A percentile compares a stretch with the other conserved stretches of the same genome.
These are phyloP conservation scores for Lottia gigantea DNA, from an alignment of 2,888 invertebrate species.

Conservation along the genomic window DNA sequence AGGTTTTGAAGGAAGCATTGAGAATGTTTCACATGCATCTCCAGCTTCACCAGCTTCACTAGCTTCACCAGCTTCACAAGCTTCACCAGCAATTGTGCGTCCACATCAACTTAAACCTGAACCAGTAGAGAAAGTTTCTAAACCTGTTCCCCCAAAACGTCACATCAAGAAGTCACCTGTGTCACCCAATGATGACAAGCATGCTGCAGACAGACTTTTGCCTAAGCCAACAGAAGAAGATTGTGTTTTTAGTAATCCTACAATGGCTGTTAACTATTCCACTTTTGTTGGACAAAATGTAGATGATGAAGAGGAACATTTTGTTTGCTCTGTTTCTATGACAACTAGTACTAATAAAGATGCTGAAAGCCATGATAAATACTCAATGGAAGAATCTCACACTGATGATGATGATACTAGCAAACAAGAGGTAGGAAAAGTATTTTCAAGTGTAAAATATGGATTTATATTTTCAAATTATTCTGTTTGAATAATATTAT, in stretches of 20 bases:
- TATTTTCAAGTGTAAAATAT: too few relatives aligned
- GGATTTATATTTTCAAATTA: too few relatives aligned
- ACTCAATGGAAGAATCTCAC: background rate
- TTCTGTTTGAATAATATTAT: too few relatives aligned
- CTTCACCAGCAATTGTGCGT: background rate
- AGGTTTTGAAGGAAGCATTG: conserved; percentile 29
- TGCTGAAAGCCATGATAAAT: background rate
- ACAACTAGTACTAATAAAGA: conserved; percentile 3
- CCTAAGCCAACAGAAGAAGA: conserved; percentile 22
- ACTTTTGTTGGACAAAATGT: conserved; percentile 40
- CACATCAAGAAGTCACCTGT: background rate
- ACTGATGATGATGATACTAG: too few relatives aligned
- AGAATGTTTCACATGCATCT: conserved; percentile 18
- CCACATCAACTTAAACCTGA: too few relatives aligned
- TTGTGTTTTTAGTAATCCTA: conserved; percentile 52
- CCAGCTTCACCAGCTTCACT: background rate
- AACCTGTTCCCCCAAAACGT: background rate
- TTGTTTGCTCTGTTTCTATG: background rate
- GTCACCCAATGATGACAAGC: conserved; percentile 14
- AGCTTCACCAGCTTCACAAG: background rate
- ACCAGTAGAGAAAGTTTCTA: background rate
- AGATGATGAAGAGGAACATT: conserved; percentile 7
- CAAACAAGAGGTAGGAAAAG: too few relatives aligned
- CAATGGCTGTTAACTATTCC: conserved; percentile 43
- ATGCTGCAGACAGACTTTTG: conserved; percentile 23